phyloP scores from a whole-genome alignment of 2,797 vertebrate genomes.

The Heteromormyrus szaboi region DNA sequence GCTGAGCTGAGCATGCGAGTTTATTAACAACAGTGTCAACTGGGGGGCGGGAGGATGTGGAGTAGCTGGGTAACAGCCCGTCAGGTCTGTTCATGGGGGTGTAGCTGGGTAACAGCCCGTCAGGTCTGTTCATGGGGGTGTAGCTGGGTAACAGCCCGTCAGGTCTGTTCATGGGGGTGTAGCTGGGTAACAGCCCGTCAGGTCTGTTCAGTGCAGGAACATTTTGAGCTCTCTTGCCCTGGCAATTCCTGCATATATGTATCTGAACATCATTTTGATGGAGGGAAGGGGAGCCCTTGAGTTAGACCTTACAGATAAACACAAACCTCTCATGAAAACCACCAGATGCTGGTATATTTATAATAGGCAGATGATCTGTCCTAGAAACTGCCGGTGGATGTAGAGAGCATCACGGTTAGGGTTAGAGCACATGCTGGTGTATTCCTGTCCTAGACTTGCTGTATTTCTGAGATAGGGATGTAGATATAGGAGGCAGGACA shows the following conservation, averaged over 20 bases:
- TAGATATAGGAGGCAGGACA: background rate
- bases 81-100: background rate
- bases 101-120: background rate
- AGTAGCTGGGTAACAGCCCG: background rate
- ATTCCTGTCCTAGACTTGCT: background rate
- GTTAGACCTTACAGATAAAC: background rate
- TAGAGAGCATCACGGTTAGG: background rate
- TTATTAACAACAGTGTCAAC: background rate
- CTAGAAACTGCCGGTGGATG: background rate
- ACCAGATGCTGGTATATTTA: background rate
- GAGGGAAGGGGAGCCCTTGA: background rate
- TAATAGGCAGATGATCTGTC: background rate
- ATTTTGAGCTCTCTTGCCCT: background rate
- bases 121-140: background rate
- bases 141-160: background rate
- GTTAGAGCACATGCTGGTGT: background rate
- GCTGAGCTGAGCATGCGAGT: background rate
- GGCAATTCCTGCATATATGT: background rate
- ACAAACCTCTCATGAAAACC: background rate
- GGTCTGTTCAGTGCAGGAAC: background rate
- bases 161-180: background rate
- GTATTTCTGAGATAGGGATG: background rate
- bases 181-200: background rate
- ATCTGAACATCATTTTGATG: background rate
- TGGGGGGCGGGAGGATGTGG: background rate